Conservation (phyloP, 2,888 invertebrate genomes). For the Caenorhabditis sinica region DNA sequence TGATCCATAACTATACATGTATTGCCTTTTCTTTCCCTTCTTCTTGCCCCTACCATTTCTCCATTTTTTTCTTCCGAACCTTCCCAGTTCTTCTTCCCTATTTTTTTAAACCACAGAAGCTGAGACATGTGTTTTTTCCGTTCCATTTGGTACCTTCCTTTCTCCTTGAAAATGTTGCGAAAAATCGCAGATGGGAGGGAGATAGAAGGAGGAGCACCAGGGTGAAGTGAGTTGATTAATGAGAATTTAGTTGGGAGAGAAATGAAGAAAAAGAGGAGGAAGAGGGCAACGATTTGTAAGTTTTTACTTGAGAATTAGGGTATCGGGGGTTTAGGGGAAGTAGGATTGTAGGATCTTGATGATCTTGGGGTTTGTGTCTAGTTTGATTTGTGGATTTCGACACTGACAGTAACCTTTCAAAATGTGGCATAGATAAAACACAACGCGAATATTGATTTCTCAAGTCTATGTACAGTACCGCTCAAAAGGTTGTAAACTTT, state of each 20-base stretch:
- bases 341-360: no score
- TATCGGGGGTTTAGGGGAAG: no score
- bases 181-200: conserved; percentile 30
- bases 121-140: no score
- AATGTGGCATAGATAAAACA: no score
- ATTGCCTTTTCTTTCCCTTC: conserved; percentile 2
- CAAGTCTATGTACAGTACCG: no score
- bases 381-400: no score
- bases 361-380: neutral
- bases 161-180: conserved; percentile 28
- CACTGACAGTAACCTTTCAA: no score
- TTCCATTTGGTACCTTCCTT: conserved; percentile 30
- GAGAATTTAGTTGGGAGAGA: conserved; percentile 37
- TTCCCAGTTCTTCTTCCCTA: neutral
- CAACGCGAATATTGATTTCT: no score
- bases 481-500: no score
- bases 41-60: conserved; percentile 6
- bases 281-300: conserved; percentile 31
- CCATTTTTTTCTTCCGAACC: conserved; percentile 1
- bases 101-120: neutral
- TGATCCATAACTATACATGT: conserved; percentile 39
- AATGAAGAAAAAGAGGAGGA: neutral
- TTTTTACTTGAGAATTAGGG: conserved; percentile 17
- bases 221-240: conserved; percentile 18
- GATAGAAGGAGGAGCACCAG: neutral